Percentiles rank a stretch among this genome's conserved stretches.
Evolutionary conservation across 2,888 invertebrate genomes (phyloP).

Genomic region (Euplexia lucipara): DNA sequence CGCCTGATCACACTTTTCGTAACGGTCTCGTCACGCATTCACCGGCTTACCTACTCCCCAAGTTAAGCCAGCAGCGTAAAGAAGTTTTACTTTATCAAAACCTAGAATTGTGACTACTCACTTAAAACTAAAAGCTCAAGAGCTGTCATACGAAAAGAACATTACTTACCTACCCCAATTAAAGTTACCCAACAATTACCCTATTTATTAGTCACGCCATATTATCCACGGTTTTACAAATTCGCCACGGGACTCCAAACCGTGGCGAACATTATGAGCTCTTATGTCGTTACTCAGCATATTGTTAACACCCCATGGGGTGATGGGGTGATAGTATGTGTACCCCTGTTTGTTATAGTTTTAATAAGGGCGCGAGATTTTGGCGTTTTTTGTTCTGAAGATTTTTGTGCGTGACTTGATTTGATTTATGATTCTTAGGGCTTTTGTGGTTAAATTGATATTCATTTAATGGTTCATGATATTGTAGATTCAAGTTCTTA

Average conservation of each 20-base stretch:
- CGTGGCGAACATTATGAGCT: conserved; percentile 51
- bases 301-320: conserved; percentile 75
- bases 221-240: conserved; percentile 34
- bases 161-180: too few species aligned
- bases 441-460: neutral
- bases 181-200: conserved; percentile 3
- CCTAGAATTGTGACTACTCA: too few species aligned
- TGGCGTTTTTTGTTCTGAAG: conserved; percentile 5
- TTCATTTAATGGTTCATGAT: too few species aligned
- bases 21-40: too few species aligned
- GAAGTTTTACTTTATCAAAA: too few species aligned
- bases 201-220: conserved; percentile 22
- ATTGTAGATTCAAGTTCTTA: too few species aligned
- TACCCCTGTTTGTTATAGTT: conserved; percentile 57
- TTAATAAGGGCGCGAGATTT: conserved; percentile 47
- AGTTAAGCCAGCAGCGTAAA: too few species aligned
- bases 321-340: conserved; percentile 42
- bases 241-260: conserved; percentile 43
- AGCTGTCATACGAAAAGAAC: too few species aligned
- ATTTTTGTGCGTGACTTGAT: conserved; percentile 25
- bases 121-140: too few species aligned
- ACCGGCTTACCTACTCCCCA: too few species aligned
- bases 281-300: conserved; percentile 79
- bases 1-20: too few species aligned
- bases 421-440: conserved; percentile 12